phyloP scores from a whole-genome alignment of 2,888 invertebrate genomes.

The Aethes cnicana region DNA sequence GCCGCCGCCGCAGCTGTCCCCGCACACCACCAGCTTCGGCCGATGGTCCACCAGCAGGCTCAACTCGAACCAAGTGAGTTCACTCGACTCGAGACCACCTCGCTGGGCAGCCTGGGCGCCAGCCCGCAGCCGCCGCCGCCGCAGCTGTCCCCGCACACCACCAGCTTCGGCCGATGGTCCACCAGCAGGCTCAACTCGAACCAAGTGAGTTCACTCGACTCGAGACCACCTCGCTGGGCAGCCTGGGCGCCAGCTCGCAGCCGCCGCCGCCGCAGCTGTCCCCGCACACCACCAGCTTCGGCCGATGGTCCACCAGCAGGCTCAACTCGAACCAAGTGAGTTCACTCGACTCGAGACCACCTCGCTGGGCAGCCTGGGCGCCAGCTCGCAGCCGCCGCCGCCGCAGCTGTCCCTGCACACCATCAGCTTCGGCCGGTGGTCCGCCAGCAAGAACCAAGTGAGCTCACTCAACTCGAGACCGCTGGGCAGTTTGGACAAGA shows the following conservation, averaged over 20 bases:
- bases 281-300: conserved; percentile 80
- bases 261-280: conserved; percentile 80
- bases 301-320: conserved; percentile 88
- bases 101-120: conserved; percentile 88
- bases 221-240: conserved; percentile 93
- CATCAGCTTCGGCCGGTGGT: too few species aligned
- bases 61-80: conserved; percentile 85
- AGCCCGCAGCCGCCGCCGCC: conserved; percentile 83
- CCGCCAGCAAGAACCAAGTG: too few species aligned
- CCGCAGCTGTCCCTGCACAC: too few species aligned
- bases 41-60: conserved; percentile 89
- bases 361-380: too few species aligned
- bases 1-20: conserved; percentile 77
- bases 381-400: too few species aligned
- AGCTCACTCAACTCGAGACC: too few species aligned
- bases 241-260: conserved; percentile 84
- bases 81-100: conserved; percentile 93
- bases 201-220: conserved; percentile 85
- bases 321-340: conserved; percentile 86
- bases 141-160: conserved; percentile 74
- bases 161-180: conserved; percentile 86
- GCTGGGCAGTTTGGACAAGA: too few species aligned
- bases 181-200: conserved; percentile 89
- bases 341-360: too few species aligned
- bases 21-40: conserved; percentile 81